Evolutionary conservation across 1,140 invertebrate species (phyloP).

Genomic region (Drosophila funebris): DNA sequence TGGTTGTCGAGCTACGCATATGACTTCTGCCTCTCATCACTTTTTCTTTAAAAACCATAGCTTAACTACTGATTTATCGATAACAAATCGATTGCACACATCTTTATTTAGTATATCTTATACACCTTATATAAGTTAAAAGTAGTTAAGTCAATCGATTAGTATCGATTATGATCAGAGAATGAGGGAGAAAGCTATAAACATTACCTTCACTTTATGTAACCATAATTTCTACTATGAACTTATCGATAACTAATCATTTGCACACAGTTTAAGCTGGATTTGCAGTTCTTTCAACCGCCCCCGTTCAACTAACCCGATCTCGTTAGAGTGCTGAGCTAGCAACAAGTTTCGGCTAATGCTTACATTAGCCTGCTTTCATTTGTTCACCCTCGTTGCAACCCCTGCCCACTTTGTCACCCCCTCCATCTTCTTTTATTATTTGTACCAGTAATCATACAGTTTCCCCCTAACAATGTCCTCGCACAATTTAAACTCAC

Average conservation of each 20-base stretch:
- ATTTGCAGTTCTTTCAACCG: not conserved
- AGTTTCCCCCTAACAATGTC: not conserved
- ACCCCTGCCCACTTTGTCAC: not conserved
- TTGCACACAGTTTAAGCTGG: not conserved
- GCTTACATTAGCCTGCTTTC: not conserved
- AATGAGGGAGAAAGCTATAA: too few species aligned
- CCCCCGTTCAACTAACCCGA: not conserved
- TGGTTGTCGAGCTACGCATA: too few species aligned
- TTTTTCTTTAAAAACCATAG: too few species aligned
- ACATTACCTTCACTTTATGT: too few species aligned
- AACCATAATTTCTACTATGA: too few species aligned
- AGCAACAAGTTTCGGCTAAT: not conserved
- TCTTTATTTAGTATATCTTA: too few species aligned
- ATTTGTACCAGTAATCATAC: not conserved
- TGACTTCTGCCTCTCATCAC: too few species aligned
- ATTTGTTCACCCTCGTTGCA: not conserved
- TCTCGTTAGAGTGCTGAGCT: not conserved
- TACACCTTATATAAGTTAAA: too few species aligned
- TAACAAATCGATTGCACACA: too few species aligned
- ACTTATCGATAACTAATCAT: not conserved
- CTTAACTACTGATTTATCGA: too few species aligned
- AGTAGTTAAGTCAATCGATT: too few species aligned
- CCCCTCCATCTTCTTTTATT: not conserved
- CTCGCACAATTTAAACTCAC: slow-evolving; percentile 65
- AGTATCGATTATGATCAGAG: too few species aligned